Evolutionary conservation across 2,797 vertebrate species (phyloP).

Genomic region (Ficedula albicollis): DNA sequence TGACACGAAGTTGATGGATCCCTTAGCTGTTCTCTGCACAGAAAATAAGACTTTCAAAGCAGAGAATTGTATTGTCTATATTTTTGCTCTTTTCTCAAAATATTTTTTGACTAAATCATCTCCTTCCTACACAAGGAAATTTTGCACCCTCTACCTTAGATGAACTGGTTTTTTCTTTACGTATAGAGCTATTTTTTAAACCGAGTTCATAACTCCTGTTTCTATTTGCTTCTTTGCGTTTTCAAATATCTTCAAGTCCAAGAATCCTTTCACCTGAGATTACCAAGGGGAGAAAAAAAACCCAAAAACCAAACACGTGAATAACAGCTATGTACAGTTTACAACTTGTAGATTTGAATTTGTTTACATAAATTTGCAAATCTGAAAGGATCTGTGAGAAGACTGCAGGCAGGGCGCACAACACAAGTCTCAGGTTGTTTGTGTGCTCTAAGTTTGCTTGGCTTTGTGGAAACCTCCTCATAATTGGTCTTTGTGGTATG

Average conservation of each 20-base stretch:
- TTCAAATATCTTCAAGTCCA: neutral
- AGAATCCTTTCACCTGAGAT: neutral
- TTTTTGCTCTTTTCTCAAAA: neutral
- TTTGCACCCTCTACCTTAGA: neutral
- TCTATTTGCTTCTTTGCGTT: neutral
- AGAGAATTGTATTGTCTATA: neutral
- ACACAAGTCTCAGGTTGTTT: neutral
- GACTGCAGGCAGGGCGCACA: neutral
- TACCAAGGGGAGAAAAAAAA: neutral
- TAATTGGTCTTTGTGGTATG: neutral
- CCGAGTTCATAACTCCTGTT: neutral
- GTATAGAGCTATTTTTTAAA: neutral
- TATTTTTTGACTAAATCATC: neutral
- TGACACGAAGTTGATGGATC: neutral
- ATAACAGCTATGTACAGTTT: neutral
- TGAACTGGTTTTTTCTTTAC: neutral
- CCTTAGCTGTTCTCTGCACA: neutral
- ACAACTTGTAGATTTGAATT: neutral
- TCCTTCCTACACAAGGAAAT: neutral
- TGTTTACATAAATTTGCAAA: neutral
- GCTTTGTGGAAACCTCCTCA: neutral
- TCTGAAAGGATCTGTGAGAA: neutral
- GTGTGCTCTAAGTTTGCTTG: neutral
- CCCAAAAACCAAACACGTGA: neutral
- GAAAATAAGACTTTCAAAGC: neutral